Evolutionary conservation across 2,888 invertebrate species (phyloP).

Genomic region (Lathronympha strigana): DNA sequence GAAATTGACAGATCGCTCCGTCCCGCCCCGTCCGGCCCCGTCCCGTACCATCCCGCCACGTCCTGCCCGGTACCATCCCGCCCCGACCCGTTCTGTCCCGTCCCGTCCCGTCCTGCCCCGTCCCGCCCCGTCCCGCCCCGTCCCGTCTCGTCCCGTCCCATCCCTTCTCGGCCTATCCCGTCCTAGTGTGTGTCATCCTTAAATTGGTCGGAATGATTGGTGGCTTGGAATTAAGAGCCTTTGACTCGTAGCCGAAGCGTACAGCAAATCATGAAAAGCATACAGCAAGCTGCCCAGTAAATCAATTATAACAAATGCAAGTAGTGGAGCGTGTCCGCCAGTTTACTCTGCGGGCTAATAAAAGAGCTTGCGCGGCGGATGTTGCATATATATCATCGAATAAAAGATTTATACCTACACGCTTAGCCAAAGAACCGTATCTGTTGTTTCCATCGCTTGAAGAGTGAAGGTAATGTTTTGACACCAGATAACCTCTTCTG

Average conservation of each 20-base stretch:
- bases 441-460: neutral
- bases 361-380: slow-evolving; percentile 27
- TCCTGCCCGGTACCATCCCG: no score
- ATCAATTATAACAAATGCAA: slow-evolving; percentile 36
- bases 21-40: no score
- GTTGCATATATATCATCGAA: slow-evolving; percentile 40
- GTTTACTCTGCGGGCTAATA: slow-evolving; percentile 38
- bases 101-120: no score
- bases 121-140: no score
- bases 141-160: no score
- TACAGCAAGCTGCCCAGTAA: neutral
- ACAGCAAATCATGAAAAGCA: neutral
- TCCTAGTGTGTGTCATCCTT: no score
- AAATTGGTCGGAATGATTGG: no score
- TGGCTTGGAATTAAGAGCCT: no score
- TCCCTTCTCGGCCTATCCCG: no score
- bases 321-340: slow-evolving; percentile 27
- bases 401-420: slow-evolving; percentile 39
- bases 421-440: slow-evolving; percentile 27
- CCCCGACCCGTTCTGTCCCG: no score
- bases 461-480: neutral
- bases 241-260: neutral
- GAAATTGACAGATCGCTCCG: no score
- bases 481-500: neutral
- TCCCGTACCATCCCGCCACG: no score